Conservation (phyloP, 1,140 invertebrate species). For the Drosophila repleta region DNA sequence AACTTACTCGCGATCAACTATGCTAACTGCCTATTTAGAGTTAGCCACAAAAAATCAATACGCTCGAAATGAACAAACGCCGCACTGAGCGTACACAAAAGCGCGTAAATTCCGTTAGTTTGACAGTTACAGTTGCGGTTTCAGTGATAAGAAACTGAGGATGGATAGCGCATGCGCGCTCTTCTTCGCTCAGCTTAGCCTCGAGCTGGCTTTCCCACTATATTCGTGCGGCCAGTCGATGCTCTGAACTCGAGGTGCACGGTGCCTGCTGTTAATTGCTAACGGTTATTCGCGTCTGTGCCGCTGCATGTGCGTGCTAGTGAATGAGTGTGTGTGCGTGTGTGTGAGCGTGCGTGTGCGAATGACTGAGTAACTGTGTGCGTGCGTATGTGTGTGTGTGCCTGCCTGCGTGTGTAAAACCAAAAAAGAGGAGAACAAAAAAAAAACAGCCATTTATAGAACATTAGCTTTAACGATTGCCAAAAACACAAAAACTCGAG, state of each 20-base stretch:
- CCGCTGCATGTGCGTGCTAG: slow-evolving; percentile 69
- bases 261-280: slow-evolving; percentile 48
- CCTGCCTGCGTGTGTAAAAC: slow-evolving; percentile 42
- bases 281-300: slow-evolving; percentile 56
- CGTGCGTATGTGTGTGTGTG: slow-evolving; percentile 27
- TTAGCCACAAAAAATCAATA: slow-evolving; percentile 61
- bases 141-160: slow-evolving; percentile 52
- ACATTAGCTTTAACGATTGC: slow-evolving; percentile 47
- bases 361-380: slow-evolving; percentile 21
- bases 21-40: not conserved
- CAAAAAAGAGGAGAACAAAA: slow-evolving; percentile 47
- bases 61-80: slow-evolving; percentile 27
- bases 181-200: slow-evolving; percentile 12
- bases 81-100: slow-evolving; percentile 17
- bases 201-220: slow-evolving; percentile 28
- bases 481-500: slow-evolving; percentile 32
- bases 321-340: slow-evolving; percentile 42
- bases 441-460: slow-evolving; percentile 36
- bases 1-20: too few relatives aligned
- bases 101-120: slow-evolving; percentile 60
- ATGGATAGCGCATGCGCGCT: slow-evolving; percentile 45
- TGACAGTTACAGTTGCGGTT: slow-evolving; percentile 45
- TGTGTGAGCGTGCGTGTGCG: slow-evolving; percentile 31
- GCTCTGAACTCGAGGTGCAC: slow-evolving; percentile 67
- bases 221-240: slow-evolving; percentile 55